Evolutionary conservation across 2,888 invertebrate genomes (phyloP).

Genomic region (Tethea ocularis): DNA sequence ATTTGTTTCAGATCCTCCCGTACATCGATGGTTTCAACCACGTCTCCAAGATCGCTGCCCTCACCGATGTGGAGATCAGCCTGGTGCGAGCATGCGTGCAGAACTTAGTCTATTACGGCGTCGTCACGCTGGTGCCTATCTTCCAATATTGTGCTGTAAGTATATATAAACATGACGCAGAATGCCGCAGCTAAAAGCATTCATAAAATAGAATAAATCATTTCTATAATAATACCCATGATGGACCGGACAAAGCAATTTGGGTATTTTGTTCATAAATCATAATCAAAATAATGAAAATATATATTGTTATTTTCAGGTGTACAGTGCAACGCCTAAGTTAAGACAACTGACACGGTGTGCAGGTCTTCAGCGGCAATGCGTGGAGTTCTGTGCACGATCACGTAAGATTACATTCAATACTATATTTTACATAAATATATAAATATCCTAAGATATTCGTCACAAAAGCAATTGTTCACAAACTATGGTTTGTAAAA

Average conservation of each 20-base stretch:
- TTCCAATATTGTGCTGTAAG: constrained; percentile 90
- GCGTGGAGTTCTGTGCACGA: constrained; percentile 87
- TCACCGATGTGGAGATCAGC: constrained; percentile 92
- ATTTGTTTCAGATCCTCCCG: constrained; percentile 85
- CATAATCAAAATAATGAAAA: too few relatives aligned
- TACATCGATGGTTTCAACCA: constrained; percentile 93
- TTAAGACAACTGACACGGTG: constrained; percentile 86
- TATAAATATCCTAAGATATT: too few relatives aligned
- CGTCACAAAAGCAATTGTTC: too few relatives aligned
- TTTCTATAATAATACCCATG: too few relatives aligned
- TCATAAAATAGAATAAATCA: too few relatives aligned
- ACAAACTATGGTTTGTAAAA: too few relatives aligned
- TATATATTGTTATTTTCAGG: constrained; percentile 47
- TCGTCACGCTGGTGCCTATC: constrained; percentile 89
- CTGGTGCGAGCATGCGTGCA: constrained; percentile 92
- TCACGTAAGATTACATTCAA: constrained; percentile 86
- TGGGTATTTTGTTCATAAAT: too few relatives aligned
- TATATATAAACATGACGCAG: constrained; percentile 19
- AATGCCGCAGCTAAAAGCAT: too few relatives aligned
- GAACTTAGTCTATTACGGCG: constrained; percentile 90
- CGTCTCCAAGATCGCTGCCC: constrained; percentile 89
- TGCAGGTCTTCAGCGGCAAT: constrained; percentile 86
- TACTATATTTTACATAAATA: too few relatives aligned
- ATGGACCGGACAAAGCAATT: too few relatives aligned
- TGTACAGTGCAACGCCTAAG: constrained; percentile 90